Conservation (phyloP, 2,113 vertebrate genomes). For the Dicerorhinus sumatrensis region DNA sequence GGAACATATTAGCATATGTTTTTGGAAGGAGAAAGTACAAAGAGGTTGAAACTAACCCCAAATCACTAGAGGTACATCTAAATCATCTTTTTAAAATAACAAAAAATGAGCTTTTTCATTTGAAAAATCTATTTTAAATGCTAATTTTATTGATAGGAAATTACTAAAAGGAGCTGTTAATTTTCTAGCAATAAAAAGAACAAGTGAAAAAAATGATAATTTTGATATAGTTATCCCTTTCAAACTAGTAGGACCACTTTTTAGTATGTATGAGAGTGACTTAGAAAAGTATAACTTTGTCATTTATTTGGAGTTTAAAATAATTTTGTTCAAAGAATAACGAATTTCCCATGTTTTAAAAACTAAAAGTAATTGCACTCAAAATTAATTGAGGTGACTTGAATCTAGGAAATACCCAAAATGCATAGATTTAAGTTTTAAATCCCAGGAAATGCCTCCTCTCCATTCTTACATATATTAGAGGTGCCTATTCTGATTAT, state of each 20-base stretch:
- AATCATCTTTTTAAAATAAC: slow-evolving; percentile 66
- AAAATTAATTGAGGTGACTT: slow-evolving; percentile 1
- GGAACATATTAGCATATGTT: slow-evolving; percentile 77
- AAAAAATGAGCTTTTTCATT: background rate
- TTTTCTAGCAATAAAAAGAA: slow-evolving; percentile 60
- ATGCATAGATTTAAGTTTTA: background rate
- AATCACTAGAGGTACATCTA: slow-evolving; percentile 67
- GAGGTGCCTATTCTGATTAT: background rate
- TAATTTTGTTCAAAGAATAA: slow-evolving; percentile 50
- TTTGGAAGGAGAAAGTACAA: slow-evolving; percentile 74
- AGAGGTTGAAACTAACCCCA: slow-evolving; percentile 70
- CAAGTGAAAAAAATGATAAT: slow-evolving; percentile 43
- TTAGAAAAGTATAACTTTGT: slow-evolving; percentile 50
- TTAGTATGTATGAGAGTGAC: background rate
- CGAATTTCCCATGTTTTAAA: slow-evolving; percentile 2
- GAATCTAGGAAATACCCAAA: background rate
- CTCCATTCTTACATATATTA: background rate
- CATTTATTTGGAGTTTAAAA: slow-evolving; percentile 53
- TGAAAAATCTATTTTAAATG: slow-evolving; percentile 64
- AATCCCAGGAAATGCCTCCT: background rate
- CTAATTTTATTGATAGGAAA: slow-evolving; percentile 36
- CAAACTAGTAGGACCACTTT: slow-evolving; percentile 51
- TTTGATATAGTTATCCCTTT: slow-evolving; percentile 58
- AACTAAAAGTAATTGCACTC: slow-evolving; percentile 29
- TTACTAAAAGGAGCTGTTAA: slow-evolving; percentile 59